Base-by-base conservation (phyloP, 2,888 invertebrate genomes). In the Drosophila flavopinicola region DNA sequence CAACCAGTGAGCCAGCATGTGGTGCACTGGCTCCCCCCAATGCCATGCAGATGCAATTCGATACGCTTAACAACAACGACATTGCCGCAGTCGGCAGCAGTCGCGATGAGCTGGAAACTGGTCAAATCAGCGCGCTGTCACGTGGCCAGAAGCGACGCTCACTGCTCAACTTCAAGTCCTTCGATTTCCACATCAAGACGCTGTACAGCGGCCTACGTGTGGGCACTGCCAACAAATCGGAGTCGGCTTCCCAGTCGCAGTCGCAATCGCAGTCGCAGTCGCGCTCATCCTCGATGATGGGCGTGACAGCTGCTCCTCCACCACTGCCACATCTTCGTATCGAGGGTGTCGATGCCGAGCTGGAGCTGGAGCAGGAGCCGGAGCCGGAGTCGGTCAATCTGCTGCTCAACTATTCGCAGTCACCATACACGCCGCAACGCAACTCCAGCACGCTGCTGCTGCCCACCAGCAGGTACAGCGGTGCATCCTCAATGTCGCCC, bases 131-230 rank as follows among this genome's bases (percentile, higher is more conserved):
- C 5, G 9, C 35, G 6, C 64, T 32, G 33, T 29, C 30, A 27
- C 56, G 23, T 48, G 32, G 54, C 33, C 66, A 57, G 10, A 61
- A 69, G 37, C 47, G 59, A 66, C 85, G 87, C 52, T 89, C 90
- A 6, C 64, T 91, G 66, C 88, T 91, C 53, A 91, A 89, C 53
- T 91, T 91, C 65, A 88, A 89, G 73, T 91, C 91, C 3, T 88
- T 91, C 29, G 91, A 91, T 69, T 91, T 91, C 61, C 91, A 91
- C 64, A 82, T 91, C 32, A 91, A 91, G 66, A 90, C 90, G 0
- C 61, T 91, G 13, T 91, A 91, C 69, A 85, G 88, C n/a, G 90
- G 91, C 3, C 60, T 91, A 30, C 88, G 89, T 2, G 37, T 49
- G 0, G 59, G 47, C 0, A 30, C 32, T 23, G 52, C 41, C 23